These are phyloP conservation scores for Syngnathus typhle DNA, from an alignment of 2,113 vertebrate genomes.

Conservation along the genomic window DNA sequence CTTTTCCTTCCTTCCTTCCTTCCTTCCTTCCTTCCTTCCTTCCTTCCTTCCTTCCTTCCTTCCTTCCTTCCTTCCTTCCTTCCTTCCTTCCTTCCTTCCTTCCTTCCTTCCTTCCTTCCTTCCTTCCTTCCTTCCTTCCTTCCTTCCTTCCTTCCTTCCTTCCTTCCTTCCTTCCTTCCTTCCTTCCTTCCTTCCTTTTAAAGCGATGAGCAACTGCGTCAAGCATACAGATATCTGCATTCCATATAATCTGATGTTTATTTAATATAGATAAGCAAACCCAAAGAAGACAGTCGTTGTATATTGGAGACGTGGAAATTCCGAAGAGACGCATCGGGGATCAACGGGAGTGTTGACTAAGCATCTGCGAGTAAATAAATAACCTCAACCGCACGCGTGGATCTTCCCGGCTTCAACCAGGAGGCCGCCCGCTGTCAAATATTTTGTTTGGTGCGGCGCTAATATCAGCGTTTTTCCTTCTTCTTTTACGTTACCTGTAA, in stretches of 20 bases:
- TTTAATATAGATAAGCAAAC: background rate
- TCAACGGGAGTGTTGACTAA: slow-evolving; percentile 79
- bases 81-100: too few species aligned
- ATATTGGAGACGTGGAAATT: slow-evolving; percentile 28
- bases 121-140: background rate
- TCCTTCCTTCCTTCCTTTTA: too few species aligned
- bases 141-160: too few species aligned
- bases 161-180: too few species aligned
- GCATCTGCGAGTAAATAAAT: slow-evolving; percentile 78
- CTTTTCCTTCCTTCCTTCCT: too few species aligned
- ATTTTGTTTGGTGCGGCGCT: slow-evolving; percentile 95
- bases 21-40: background rate
- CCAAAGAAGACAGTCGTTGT: background rate
- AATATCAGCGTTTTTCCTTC: slow-evolving; percentile 93
- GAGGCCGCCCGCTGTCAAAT: slow-evolving; percentile 85
- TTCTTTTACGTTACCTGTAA: slow-evolving; percentile 93
- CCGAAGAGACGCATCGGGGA: slow-evolving; percentile 78
- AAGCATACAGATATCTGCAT: background rate
- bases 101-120: background rate
- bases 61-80: background rate
- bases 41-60: background rate
- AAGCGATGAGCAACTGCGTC: background rate
- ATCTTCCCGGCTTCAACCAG: slow-evolving; percentile 43
- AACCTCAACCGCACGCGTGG: background rate
- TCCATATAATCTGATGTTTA: background rate